Evolutionary conservation across 2,797 vertebrate genomes (phyloP).

Genomic region (Sylvia borin): DNA sequence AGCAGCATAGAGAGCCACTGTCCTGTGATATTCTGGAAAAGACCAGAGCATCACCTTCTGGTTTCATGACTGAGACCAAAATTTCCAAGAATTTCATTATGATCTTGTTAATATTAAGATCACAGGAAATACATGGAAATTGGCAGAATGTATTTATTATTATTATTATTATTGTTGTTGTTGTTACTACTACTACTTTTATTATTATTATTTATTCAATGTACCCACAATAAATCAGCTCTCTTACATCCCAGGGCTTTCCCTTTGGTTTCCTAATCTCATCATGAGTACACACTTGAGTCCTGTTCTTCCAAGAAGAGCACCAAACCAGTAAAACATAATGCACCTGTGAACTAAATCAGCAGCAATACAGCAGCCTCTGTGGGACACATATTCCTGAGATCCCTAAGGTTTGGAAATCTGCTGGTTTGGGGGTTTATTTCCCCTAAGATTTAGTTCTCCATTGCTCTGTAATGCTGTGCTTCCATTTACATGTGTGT

Average conservation of each 20-base stretch:
- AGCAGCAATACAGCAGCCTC: background rate
- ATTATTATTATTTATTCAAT: background rate
- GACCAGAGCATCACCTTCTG: background rate
- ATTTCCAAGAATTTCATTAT: background rate
- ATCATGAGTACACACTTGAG: background rate
- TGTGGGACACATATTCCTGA: background rate
- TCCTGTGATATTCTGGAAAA: background rate
- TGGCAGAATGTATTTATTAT: background rate
- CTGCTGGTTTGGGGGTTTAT: background rate
- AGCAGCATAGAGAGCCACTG: background rate
- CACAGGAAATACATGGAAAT: background rate
- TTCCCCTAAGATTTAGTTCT: background rate
- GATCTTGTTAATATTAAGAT: background rate
- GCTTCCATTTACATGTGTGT: background rate
- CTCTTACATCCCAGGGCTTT: background rate
- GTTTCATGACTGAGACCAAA: background rate
- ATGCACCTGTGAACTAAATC: background rate
- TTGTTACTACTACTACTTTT: background rate
- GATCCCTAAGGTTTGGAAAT: background rate
- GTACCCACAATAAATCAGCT: background rate
- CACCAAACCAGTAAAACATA: background rate
- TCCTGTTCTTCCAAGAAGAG: background rate
- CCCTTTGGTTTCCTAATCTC: background rate
- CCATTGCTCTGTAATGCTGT: background rate
- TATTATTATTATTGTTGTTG: rapidly evolving